Conservation (phyloP, 2,113 vertebrate species). For the Xenopus tropicalis region DNA sequence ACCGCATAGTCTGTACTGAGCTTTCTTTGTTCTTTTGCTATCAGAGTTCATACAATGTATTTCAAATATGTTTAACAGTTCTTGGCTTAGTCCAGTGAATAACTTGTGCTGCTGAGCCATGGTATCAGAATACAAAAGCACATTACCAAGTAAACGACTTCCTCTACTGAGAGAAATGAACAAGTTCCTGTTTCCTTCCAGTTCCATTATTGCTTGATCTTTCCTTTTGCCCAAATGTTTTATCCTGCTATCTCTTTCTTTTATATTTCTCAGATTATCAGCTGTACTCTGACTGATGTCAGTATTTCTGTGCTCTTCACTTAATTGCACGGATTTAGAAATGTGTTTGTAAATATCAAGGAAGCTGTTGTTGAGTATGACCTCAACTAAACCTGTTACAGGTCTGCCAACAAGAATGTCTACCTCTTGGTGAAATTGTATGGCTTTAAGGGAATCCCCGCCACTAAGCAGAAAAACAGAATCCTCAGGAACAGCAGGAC, state of each 20-base stretch:
- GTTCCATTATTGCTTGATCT: slow-evolving; percentile 4
- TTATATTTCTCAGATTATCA: slow-evolving; percentile 49
- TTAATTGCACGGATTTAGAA: slow-evolving; percentile 48
- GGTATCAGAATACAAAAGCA: slow-evolving; percentile 10
- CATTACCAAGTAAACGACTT: slow-evolving; percentile 49
- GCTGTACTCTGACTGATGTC: slow-evolving; percentile 47
- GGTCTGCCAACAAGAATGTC: slow-evolving; percentile 61
- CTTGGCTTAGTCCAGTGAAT: not conserved
- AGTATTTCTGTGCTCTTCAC: slow-evolving; percentile 34
- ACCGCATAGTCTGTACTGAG: slow-evolving; percentile 22
- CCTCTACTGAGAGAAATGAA: slow-evolving; percentile 63
- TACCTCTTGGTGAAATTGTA: slow-evolving; percentile 73
- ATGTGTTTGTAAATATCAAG: slow-evolving; percentile 70
- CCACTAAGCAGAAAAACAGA: slow-evolving; percentile 80
- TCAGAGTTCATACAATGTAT: not conserved
- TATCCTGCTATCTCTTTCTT: not conserved
- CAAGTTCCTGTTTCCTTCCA: slow-evolving; percentile 4
- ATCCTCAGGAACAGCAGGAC: slow-evolving; percentile 57
- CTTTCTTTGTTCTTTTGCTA: not conserved
- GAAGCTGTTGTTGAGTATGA: slow-evolving; percentile 75
- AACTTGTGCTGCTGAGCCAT: not conserved
- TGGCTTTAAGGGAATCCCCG: slow-evolving; percentile 86
- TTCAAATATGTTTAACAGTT: not conserved
- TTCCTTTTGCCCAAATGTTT: slow-evolving; percentile 46
- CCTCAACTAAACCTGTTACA: slow-evolving; percentile 76